Evolutionary conservation across 1,140 invertebrate genomes (phyloP), one percentile per base, ranked within the genome.

Genomic region (Drosophila miranda): DNA sequence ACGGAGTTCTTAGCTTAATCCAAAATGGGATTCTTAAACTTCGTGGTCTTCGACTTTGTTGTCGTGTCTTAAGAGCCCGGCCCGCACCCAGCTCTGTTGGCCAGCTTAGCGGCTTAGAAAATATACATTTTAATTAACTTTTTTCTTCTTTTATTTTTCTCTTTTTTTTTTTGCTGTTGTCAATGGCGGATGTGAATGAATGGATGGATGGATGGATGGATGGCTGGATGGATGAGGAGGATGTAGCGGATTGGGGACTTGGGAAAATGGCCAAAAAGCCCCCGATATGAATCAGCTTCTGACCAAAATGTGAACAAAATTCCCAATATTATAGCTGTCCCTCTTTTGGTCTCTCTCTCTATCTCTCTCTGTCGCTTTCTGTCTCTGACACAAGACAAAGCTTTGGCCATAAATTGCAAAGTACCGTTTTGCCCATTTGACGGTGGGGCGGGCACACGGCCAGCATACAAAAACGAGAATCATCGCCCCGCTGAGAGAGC

Each of bases 341-440:
- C 45, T 21, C 2, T 21, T 46, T 30, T 16, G 16, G 16, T 16
- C 16, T 16, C n/a, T 30, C 13, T 67, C 42, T 42, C 30, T 19
- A 1, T 19, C 19, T 23, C 21, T 49, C 9, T 13, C 2, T 3
- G 7, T 34, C 28, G 3, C 34, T 26, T 26, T 26, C 19, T 43
- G 58, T 30, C 50, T 7, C 38, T 52, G 50, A 41, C 61, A 49
- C 63, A 62, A 78, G 62, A 78, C 55, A 67, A 78, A 75, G 49
- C 46, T 48, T 42, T 44, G 64, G 75, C 81, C 78, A 84, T 86
- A 84, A 86, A 80, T 86, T 84, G 81, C 61, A 86, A 83, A 86
- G 77, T 84, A 84, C 80, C 80, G 80, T 84, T 82, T 82, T 61
- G 66, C 69, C 70, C 46, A 46, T 51, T 74, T 74, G 43, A 28